phyloP scores from a whole-genome alignment of 2,888 invertebrate species.

The Troides helena region DNA sequence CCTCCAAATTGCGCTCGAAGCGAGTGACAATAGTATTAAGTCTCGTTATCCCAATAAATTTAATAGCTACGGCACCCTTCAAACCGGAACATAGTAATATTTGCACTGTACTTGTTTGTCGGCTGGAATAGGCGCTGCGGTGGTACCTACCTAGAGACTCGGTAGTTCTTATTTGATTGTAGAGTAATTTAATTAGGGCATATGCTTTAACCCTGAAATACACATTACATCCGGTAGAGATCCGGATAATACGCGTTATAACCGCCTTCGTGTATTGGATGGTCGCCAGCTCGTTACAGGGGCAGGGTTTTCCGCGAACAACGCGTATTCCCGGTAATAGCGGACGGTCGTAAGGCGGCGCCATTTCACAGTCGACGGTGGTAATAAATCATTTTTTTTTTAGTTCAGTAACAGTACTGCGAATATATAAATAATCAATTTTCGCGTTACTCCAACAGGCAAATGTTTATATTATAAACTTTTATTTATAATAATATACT shows the following conservation, averaged over 20 bases:
- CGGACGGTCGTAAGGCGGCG: constrained; percentile 38
- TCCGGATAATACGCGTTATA: constrained; percentile 10
- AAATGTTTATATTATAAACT: not conserved
- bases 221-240: not conserved
- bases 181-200: not conserved
- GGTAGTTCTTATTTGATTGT: too few species aligned
- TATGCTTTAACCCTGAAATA: not conserved
- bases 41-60: too few species aligned
- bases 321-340: constrained; percentile 46
- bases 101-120: too few species aligned
- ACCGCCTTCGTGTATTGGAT: constrained; percentile 13
- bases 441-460: not conserved
- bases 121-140: too few species aligned
- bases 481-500: too few species aligned
- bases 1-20: too few species aligned
- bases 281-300: constrained; percentile 23
- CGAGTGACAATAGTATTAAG: too few species aligned
- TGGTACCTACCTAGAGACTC: too few species aligned
- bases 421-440: not conserved
- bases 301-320: constrained; percentile 47
- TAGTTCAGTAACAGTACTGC: constrained; percentile 1
- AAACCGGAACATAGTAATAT: too few species aligned
- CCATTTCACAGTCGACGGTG: constrained; percentile 31
- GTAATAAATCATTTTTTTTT: constrained; percentile 26
- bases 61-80: too few species aligned